A percentile compares a stretch with the other conserved stretches of the same genome.
Conservation (phyloP, 2,888 invertebrate species). For the Ophioninae sp. region DNA sequence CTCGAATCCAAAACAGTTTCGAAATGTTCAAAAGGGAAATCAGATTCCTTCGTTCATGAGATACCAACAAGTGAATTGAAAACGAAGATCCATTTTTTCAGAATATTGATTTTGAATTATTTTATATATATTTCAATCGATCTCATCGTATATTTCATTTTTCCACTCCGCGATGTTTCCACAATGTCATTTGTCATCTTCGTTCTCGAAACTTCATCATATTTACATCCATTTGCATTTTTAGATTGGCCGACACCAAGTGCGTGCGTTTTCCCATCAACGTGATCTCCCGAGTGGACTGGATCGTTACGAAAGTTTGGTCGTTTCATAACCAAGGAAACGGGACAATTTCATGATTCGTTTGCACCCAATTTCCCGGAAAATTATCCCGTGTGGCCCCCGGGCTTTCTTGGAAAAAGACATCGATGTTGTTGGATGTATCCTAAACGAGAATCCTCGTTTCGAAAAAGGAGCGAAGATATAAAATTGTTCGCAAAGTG, state of each 20-base stretch:
- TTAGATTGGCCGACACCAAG: not conserved
- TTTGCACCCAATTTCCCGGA: not conserved
- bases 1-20: not conserved
- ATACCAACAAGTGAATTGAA: not conserved
- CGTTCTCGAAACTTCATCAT: not conserved
- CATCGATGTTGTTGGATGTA: not conserved
- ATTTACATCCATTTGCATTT: not conserved
- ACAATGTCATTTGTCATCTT: not conserved
- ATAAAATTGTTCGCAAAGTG: not conserved
- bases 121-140: not conserved
- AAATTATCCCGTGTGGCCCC: not conserved
- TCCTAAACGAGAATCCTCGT: not conserved
- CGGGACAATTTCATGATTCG: slow-evolving; percentile 16
- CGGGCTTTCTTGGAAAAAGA: not conserved
- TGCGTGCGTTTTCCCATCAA: not conserved
- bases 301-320: not conserved
- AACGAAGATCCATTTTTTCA: not conserved
- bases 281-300: not conserved
- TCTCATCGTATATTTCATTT: not conserved
- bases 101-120: not conserved
- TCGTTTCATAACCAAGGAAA: not conserved
- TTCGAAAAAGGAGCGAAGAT: not conserved
- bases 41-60: not conserved
- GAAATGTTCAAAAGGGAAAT: not conserved
- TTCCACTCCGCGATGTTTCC: not conserved